phyloP scores from a whole-genome alignment of 2,113 vertebrate species.

The Heptranchias perlo region DNA sequence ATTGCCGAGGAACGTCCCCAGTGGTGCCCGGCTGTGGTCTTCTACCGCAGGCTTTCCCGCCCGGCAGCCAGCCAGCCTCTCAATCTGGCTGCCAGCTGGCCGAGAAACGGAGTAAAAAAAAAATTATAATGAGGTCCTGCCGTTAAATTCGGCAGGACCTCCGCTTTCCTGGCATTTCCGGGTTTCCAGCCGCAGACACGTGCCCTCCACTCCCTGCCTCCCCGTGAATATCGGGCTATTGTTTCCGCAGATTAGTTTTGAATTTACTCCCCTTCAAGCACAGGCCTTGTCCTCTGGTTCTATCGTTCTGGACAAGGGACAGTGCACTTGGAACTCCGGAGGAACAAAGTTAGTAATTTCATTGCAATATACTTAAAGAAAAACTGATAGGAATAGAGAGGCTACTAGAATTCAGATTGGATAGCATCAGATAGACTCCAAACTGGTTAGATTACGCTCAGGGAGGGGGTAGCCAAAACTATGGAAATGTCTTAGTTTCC shows the following conservation, averaged over 20 bases:
- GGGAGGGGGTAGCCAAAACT: neutral
- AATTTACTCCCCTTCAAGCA: neutral
- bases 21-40: too few species aligned
- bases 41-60: too few species aligned
- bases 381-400: neutral
- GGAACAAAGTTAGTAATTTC: neutral
- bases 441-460: neutral
- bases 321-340: neutral
- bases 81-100: too few species aligned
- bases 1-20: too few species aligned
- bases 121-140: too few species aligned
- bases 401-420: neutral
- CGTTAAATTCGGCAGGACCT: too few species aligned
- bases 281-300: neutral
- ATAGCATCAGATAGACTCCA: neutral
- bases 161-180: too few species aligned
- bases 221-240: too few species aligned
- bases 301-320: neutral
- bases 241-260: neutral
- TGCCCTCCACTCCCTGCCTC: too few species aligned
- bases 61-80: too few species aligned
- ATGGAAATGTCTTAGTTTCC: neutral
- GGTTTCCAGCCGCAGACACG: too few species aligned
- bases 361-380: neutral
- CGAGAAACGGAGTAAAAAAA: too few species aligned